Evolutionary conservation across 2,797 vertebrate genomes (phyloP).

Genomic region (Propithecus perrieri): DNA sequence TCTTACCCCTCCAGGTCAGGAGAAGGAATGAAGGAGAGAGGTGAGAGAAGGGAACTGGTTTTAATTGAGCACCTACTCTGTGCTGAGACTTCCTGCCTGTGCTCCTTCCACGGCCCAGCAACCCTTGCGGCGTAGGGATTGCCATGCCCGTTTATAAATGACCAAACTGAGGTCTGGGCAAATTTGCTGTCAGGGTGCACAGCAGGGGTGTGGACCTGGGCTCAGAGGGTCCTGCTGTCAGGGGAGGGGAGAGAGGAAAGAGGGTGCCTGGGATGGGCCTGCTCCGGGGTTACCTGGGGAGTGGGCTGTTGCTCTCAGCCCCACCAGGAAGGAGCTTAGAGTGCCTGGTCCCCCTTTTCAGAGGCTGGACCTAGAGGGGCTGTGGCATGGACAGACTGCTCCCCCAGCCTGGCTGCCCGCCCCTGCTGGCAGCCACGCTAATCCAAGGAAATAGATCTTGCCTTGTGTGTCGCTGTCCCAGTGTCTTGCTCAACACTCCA

Average conservation of each 20-base stretch:
- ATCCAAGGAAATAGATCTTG: constrained; percentile 76
- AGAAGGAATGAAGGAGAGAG: not conserved
- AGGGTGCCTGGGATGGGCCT: not conserved
- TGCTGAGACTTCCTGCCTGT: not conserved
- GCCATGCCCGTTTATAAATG: not conserved
- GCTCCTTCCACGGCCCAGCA: not conserved
- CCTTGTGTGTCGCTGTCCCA: constrained; percentile 56
- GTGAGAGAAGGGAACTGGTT: not conserved
- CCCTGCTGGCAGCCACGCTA: not conserved
- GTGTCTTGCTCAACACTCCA: constrained; percentile 81
- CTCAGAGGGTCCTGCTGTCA: not conserved
- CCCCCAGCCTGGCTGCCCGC: not conserved
- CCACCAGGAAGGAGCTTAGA: not conserved
- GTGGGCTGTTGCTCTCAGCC: not conserved
- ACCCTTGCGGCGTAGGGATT: fast-evolving
- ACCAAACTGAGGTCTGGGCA: not conserved
- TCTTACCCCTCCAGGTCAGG: not conserved
- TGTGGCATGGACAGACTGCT: not conserved
- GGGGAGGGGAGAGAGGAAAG: not conserved
- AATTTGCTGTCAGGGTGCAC: fast-evolving
- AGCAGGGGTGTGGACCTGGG: not conserved
- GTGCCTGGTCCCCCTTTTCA: not conserved
- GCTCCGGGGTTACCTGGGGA: not conserved
- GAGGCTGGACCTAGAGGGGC: not conserved
- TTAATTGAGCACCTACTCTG: not conserved